A percentile compares a stretch with the other conserved stretches of the same genome.
Evolutionary conservation across 2,888 invertebrate genomes (phyloP).

Genomic region (Papilio gigon): DNA sequence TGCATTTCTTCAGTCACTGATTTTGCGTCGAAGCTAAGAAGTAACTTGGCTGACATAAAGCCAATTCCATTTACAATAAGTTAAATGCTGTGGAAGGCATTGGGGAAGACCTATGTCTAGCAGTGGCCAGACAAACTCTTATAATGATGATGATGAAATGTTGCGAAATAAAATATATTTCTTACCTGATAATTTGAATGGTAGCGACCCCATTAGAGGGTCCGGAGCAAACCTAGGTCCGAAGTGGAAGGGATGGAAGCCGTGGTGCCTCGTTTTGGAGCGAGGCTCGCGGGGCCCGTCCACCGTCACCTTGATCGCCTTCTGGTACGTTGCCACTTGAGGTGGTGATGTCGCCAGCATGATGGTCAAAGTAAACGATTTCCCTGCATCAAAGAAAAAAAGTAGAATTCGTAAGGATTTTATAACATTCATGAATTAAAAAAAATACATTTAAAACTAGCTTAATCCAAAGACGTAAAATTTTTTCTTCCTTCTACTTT

Average conservation of each 20-base stretch:
- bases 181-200: conserved; percentile 93
- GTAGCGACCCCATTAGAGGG: conserved; percentile 88
- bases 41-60: too few relatives aligned
- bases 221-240: conserved; percentile 93
- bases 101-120: too few relatives aligned
- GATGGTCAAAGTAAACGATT: conserved; percentile 98
- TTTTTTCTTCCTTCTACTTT: too few relatives aligned
- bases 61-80: too few relatives aligned
- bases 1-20: too few relatives aligned
- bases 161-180: neutral
- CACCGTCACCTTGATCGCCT: conserved; percentile 99
- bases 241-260: conserved; percentile 94
- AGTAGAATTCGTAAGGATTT: neutral
- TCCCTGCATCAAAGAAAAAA: conserved; percentile 84
- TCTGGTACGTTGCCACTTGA: conserved; percentile 97
- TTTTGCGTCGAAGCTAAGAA: too few relatives aligned
- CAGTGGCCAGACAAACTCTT: too few relatives aligned
- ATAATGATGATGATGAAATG: too few relatives aligned
- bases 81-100: too few relatives aligned
- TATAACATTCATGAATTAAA: too few relatives aligned
- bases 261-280: conserved; percentile 94
- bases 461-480: too few relatives aligned
- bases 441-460: too few relatives aligned
- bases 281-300: conserved; percentile 99
- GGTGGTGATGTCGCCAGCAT: conserved; percentile 96